Evolutionary conservation across 2,113 vertebrate species (phyloP).

Genomic region (Triplophysa rosa): DNA sequence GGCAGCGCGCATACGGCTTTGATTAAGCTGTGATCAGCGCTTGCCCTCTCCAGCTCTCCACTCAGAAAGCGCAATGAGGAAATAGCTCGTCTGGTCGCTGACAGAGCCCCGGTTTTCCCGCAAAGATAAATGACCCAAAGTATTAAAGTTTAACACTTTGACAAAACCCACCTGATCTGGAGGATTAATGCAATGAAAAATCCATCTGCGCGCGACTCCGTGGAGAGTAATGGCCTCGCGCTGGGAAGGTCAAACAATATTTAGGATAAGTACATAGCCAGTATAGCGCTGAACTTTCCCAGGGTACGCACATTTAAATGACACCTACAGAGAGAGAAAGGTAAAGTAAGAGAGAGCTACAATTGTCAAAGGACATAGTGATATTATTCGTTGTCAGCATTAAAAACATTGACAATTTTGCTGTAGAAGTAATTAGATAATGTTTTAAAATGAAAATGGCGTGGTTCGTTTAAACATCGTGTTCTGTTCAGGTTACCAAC

Average conservation of each 20-base stretch:
- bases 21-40: slow-evolving; percentile 75
- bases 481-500: background rate
- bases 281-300: slow-evolving; percentile 56
- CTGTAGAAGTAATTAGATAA: slow-evolving; percentile 5
- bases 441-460: background rate
- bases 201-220: slow-evolving; percentile 67
- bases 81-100: slow-evolving; percentile 85
- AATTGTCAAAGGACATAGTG: background rate
- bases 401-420: slow-evolving; percentile 1
- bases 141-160: slow-evolving; percentile 82
- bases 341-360: background rate
- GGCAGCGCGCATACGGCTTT: slow-evolving; percentile 79
- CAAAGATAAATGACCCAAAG: slow-evolving; percentile 82
- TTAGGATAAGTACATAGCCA: slow-evolving; percentile 71
- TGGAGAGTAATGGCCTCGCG: slow-evolving; percentile 66
- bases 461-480: background rate
- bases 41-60: slow-evolving; percentile 64
- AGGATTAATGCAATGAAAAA: slow-evolving; percentile 77
- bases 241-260: slow-evolving; percentile 70
- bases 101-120: slow-evolving; percentile 75
- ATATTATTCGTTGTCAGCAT: slow-evolving; percentile 26
- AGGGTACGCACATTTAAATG: slow-evolving; percentile 40
- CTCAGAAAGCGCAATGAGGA: slow-evolving; percentile 78
- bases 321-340: slow-evolving; percentile 20
- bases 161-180: slow-evolving; percentile 82